Base-by-base conservation (phyloP, 2,888 invertebrate genomes). In the Diloba caeruleocephala region DNA sequence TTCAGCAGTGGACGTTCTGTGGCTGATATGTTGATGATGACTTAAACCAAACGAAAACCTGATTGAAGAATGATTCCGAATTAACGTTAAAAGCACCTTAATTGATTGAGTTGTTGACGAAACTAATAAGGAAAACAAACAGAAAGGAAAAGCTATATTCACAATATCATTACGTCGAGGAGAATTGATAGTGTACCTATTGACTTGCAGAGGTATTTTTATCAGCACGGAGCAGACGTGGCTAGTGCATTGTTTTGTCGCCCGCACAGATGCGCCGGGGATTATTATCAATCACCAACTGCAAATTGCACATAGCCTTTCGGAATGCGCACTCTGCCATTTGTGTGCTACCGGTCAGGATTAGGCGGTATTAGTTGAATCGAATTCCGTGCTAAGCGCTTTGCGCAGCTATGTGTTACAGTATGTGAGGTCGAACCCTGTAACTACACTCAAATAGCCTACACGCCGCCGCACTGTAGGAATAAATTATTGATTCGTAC, bases 201-300 rank as follows among this genome's bases (percentile, higher is more conserved):
- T 34, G 48, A 51, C 12, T 12, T 21, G 36, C 57, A 45, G 59
- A 43, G 69, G 77, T 81, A 78, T 77, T 74, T 76, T 66, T 78
- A 79, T 75, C 75, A 71, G 57, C 51, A 37, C 53, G 43, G 42
- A 64, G 60, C 74, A 77, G 51, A 57, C 29, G 45, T 33, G 44
- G 61, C 42, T 36, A 57, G 54, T 61, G 49, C 45, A 85, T 85
- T 88, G 86, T 88, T 88, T 84, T 65, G 79, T 77, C 66, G 64
- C 59, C 61, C 57, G 70, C 78, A 77, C 86, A 88, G 82, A 86
- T 88, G 82, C 76, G 76, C 59, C 57, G 65, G 52, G 85, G 89
- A 92, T 92, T 89, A 92, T 85, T 88, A 91, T 92, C 90, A 89
- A 92, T 92, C 91, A 91, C 89, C 79, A 83, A 72, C 82, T 86